A percentile compares a stretch with the other conserved stretches of the same genome.
These are phyloP conservation scores for Antheraea assamensis DNA, from an alignment of 2,888 invertebrate genomes.

Conservation along the genomic window DNA sequence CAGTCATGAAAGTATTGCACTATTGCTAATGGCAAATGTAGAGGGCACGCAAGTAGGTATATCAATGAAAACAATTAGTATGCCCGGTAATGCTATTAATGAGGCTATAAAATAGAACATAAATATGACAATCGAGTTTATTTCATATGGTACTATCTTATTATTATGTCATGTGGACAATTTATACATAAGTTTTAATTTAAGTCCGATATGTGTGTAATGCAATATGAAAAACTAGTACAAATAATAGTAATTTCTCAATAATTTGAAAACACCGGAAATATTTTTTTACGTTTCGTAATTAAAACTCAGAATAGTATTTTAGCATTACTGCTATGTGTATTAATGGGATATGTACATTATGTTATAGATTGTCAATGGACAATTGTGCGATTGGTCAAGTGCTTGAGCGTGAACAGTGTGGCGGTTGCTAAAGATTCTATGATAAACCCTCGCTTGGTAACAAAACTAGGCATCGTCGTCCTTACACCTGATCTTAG, in stretches of 20 bases:
- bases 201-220: background rate
- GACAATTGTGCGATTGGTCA: constrained; percentile 59
- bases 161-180: background rate
- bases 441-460: constrained; percentile 36
- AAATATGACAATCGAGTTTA: background rate
- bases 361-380: constrained; percentile 57
- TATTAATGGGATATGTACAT: background rate
- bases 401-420: constrained; percentile 69
- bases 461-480: constrained; percentile 53
- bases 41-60: background rate
- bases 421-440: constrained; percentile 54
- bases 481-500: constrained; percentile 48
- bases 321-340: background rate
- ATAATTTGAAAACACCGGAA: background rate
- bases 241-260: too few species aligned
- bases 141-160: background rate
- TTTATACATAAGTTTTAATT: background rate
- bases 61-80: background rate
- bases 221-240: background rate
- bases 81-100: background rate
- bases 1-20: background rate
- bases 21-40: background rate
- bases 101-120: background rate
- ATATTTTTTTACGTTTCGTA: background rate
- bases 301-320: background rate